phyloP scores from a whole-genome alignment of 2,113 vertebrate species.

The Columba livia region DNA sequence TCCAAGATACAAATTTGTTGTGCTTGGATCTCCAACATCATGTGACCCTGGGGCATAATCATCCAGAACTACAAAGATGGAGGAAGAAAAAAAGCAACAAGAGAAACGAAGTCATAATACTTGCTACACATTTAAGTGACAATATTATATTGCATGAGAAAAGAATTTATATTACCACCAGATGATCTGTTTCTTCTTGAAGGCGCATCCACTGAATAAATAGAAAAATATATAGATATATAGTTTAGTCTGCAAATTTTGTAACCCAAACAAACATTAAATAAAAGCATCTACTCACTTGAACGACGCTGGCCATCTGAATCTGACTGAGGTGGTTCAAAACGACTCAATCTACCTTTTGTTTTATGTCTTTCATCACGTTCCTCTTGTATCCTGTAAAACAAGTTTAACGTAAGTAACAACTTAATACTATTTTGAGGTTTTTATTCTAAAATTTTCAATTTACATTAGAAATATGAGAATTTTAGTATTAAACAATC shows the following conservation, averaged over 20 bases:
- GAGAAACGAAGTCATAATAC: conserved; percentile 58
- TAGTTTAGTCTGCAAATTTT: conserved; percentile 39
- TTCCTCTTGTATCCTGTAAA: conserved; percentile 94
- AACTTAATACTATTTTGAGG: background rate
- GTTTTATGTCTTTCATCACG: conserved; percentile 94
- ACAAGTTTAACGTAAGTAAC: background rate
- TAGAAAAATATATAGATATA: background rate
- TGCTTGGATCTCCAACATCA: conserved; percentile 97
- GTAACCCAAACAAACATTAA: background rate
- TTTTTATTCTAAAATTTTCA: background rate
- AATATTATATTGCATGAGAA: conserved; percentile 37
- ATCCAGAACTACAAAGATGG: conserved; percentile 86
- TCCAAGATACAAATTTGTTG: conserved; percentile 97
- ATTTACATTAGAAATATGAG: background rate
- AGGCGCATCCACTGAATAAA: conserved; percentile 92
- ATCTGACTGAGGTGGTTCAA: conserved; percentile 90
- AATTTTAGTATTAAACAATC: background rate
- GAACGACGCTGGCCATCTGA: conserved; percentile 88
- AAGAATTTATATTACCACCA: conserved; percentile 90
- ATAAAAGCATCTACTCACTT: conserved; percentile 81
- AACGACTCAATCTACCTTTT: conserved; percentile 96
- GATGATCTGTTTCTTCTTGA: conserved; percentile 97
- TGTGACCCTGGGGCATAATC: conserved; percentile 97
- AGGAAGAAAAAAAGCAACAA: background rate
- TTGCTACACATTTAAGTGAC: background rate